Conservation (phyloP, 2,888 invertebrate genomes). For the Caenorhabditis imperialis region DNA sequence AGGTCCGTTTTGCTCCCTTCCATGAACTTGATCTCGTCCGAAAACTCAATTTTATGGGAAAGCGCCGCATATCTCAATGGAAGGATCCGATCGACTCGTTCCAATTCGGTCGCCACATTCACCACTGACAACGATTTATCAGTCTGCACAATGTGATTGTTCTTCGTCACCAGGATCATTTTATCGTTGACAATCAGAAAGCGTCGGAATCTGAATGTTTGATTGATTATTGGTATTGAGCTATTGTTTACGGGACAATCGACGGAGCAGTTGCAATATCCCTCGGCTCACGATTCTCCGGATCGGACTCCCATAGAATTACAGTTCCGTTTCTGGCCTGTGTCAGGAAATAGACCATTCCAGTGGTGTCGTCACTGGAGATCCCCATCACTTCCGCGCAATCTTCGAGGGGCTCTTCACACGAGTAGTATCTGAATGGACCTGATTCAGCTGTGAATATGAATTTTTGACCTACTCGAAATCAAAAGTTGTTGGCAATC, state of each 20-base stretch:
- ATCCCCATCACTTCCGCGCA: slow-evolving; percentile 75
- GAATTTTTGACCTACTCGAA: slow-evolving; percentile 59
- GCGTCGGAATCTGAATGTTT: slow-evolving; percentile 65
- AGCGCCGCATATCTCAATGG: slow-evolving; percentile 39
- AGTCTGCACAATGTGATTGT: slow-evolving; percentile 68
- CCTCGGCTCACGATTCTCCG: slow-evolving; percentile 39
- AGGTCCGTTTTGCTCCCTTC: slow-evolving; percentile 62
- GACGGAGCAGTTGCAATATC: slow-evolving; percentile 32
- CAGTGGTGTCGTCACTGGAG: slow-evolving; percentile 65
- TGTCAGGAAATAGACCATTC: slow-evolving; percentile 54
- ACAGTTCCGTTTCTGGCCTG: slow-evolving; percentile 56
- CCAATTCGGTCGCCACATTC: slow-evolving; percentile 55
- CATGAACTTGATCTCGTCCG: slow-evolving; percentile 58
- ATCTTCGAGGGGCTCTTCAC: slow-evolving; percentile 59
- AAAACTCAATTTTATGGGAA: slow-evolving; percentile 52
- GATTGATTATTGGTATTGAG: neutral
- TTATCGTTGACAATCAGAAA: slow-evolving; percentile 66
- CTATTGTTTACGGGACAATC: slow-evolving; percentile 39
- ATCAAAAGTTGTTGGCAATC: slow-evolving; percentile 74
- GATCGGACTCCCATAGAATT: slow-evolving; percentile 53
- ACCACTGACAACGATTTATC: slow-evolving; percentile 56
- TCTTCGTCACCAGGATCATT: slow-evolving; percentile 70
- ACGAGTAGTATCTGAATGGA: slow-evolving; percentile 67
- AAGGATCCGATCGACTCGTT: slow-evolving; percentile 40
- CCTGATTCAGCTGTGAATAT: neutral